phyloP scores from a whole-genome alignment of 2,888 invertebrate genomes.

The Thysanoteuthis rhombus region DNA sequence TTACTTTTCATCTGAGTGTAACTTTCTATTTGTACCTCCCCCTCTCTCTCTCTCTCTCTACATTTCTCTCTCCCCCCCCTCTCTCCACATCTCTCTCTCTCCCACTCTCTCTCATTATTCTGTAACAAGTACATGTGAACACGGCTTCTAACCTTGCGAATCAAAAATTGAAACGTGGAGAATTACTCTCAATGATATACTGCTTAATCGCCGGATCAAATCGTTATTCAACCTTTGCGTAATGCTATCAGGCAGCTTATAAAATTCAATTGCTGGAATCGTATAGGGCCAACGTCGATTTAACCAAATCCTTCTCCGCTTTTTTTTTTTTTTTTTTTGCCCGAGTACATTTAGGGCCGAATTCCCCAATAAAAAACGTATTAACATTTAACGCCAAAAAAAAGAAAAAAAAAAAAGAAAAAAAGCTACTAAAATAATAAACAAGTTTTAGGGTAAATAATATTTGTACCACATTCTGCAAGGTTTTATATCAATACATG shows the following conservation, averaged over 20 bases:
- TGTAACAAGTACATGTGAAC: neutral
- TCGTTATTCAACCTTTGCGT: neutral
- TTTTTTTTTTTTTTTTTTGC: too few species aligned
- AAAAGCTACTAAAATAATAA: neutral
- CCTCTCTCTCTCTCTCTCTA: neutral
- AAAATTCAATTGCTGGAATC: neutral
- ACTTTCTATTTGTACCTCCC: neutral
- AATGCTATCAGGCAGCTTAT: neutral
- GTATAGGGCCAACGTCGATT: neutral
- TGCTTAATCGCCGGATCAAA: neutral
- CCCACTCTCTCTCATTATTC: neutral
- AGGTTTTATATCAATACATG: neutral
- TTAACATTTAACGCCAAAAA: neutral
- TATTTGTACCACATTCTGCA: slow-evolving; percentile 12
- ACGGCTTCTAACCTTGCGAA: neutral
- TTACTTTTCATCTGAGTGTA: neutral
- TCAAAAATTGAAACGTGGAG: neutral
- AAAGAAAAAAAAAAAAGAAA: neutral
- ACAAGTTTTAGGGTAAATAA: neutral
- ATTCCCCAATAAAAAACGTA: neutral
- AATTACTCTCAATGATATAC: neutral
- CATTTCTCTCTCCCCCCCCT: neutral
- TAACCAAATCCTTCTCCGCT: neutral
- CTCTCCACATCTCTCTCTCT: neutral
- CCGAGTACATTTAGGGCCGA: neutral